Conservation (phyloP, 2,113 vertebrate species). For the Tautogolabrus adspersus region DNA sequence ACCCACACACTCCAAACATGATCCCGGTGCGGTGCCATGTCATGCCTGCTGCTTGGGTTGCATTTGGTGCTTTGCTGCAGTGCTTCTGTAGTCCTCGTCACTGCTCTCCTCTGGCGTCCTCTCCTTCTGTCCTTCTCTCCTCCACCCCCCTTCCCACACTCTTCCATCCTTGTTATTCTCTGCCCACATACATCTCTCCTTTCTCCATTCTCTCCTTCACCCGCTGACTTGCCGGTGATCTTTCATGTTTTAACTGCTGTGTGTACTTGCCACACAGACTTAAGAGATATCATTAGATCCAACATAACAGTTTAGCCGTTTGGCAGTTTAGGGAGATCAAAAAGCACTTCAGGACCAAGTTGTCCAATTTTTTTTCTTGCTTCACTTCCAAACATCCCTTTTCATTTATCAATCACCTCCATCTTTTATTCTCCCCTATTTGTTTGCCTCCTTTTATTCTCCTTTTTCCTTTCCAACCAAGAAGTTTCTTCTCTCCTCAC, state of each 20-base stretch:
- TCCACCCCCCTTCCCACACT: conserved; percentile 34
- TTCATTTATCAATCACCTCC: not conserved
- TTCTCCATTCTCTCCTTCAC: conserved; percentile 36
- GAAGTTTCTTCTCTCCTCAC: not conserved
- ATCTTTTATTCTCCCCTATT: not conserved
- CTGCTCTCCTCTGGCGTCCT: conserved; percentile 21
- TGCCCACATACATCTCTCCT: conserved; percentile 45
- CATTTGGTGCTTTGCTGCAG: conserved; percentile 48
- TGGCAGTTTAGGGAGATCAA: not conserved
- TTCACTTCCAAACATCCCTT: no score
- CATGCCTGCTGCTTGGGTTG: conserved; percentile 34
- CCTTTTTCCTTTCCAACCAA: not conserved
- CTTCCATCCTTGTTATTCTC: conserved; percentile 48
- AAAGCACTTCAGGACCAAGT: not conserved
- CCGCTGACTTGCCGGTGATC: conserved; percentile 1
- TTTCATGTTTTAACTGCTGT: conserved; percentile 7
- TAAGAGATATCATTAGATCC: conserved; percentile 3
- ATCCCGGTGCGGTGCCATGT: conserved; percentile 3
- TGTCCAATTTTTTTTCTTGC: no score
- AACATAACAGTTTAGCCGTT: conserved; percentile 2
- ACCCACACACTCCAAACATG: not conserved
- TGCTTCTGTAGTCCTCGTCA: conserved; percentile 15
- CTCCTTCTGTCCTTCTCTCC: conserved; percentile 22
- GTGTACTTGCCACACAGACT: not conserved
- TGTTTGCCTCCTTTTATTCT: not conserved